A percentile compares a stretch with the other conserved stretches of the same genome.
These are phyloP conservation scores for Phataginus tetradactyla DNA, from an alignment of 2,797 vertebrate genomes.

Conservation along the genomic window DNA sequence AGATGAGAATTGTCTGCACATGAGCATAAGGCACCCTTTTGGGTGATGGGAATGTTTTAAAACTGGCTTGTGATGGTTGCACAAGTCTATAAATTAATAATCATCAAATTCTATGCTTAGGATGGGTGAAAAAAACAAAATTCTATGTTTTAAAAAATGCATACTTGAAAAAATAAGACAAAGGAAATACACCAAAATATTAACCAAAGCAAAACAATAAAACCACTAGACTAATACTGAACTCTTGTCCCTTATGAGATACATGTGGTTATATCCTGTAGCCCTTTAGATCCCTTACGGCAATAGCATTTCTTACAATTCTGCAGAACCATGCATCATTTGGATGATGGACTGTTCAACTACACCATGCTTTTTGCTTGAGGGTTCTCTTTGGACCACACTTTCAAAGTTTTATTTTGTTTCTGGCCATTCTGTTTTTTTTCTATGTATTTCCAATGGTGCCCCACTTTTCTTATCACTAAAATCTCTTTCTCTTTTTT, in stretches of 20 bases:
- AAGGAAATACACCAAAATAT: background rate
- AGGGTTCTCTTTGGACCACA: background rate
- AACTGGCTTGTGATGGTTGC: background rate
- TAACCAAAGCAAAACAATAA: background rate
- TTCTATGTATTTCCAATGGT: background rate
- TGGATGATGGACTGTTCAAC: background rate
- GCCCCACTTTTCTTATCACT: background rate
- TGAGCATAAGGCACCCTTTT: background rate
- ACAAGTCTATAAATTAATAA: background rate
- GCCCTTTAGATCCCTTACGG: background rate
- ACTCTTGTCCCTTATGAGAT: background rate
- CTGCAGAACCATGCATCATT: background rate
- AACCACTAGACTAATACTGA: background rate
- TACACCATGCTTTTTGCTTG: background rate
- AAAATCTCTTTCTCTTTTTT: background rate
- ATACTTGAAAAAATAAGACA: conserved; percentile 13
- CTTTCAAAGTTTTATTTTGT: background rate
- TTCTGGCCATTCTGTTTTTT: background rate
- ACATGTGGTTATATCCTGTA: background rate
- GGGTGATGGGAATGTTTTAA: background rate
- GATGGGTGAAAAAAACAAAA: background rate
- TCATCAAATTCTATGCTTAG: background rate
- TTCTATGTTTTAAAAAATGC: background rate
- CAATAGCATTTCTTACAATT: background rate
- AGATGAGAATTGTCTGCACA: background rate